Conservation (phyloP, 2,888 invertebrate genomes). For the Axea sp. region DNA sequence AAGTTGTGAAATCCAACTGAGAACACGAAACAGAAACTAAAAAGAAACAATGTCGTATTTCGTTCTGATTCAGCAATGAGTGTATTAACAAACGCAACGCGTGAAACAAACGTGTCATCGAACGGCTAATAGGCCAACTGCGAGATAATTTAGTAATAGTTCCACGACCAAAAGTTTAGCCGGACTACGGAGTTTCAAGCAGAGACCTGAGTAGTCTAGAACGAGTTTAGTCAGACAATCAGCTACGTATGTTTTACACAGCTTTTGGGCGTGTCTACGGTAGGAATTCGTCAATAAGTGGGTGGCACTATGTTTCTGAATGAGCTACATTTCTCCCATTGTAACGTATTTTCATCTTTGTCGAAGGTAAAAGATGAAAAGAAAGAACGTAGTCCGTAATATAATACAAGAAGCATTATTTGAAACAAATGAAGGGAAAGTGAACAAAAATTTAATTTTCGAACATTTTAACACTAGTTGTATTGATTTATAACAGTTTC, state of each 20-base stretch:
- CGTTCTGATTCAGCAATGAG: too few relatives aligned
- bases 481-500: too few relatives aligned
- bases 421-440: too few relatives aligned
- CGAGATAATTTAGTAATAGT: conserved; percentile 8
- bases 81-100: too few relatives aligned
- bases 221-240: conserved; percentile 39
- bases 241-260: conserved; percentile 15
- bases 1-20: conserved; percentile 6
- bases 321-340: conserved; percentile 21
- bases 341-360: conserved; percentile 21
- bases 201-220: conserved; percentile 12
- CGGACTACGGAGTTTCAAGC: background rate
- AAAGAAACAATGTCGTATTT: background rate
- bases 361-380: background rate
- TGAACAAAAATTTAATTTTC: too few relatives aligned
- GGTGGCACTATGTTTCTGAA: conserved; percentile 34
- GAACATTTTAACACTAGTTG: too few relatives aligned
- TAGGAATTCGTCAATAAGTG: conserved; percentile 36
- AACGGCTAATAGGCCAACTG: background rate
- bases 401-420: too few relatives aligned
- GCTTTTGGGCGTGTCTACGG: conserved; percentile 34
- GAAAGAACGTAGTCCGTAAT: background rate
- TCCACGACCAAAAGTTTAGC: conserved; percentile 25
- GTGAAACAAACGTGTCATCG: too few relatives aligned
- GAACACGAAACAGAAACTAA: background rate